A percentile compares a stretch with the other conserved stretches of the same genome.
phyloP scores from a whole-genome alignment of 2,888 invertebrate genomes.

The Herminia tarsipennalis region DNA sequence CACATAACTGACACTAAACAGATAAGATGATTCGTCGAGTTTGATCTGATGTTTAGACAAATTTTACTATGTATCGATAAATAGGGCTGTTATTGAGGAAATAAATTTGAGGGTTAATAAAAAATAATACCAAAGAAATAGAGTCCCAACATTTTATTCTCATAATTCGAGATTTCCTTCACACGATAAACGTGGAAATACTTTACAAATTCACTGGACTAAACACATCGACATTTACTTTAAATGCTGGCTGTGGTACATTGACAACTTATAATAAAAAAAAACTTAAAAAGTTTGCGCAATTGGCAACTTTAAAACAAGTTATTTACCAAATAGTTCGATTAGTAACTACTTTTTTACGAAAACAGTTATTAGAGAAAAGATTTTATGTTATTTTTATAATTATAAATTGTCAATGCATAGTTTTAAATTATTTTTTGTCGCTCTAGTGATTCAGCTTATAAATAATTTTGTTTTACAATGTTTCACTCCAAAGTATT shows the following conservation, averaged over 20 bases:
- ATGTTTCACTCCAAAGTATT: neutral
- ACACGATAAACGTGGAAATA: conserved; percentile 14
- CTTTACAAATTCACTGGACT: conserved; percentile 29
- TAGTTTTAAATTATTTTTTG: neutral
- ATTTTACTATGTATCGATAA: too few relatives aligned
- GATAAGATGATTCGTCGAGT: too few relatives aligned
- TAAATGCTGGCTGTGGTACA: conserved; percentile 27
- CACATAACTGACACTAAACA: too few relatives aligned
- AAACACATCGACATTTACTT: conserved; percentile 30
- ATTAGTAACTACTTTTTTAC: neutral
- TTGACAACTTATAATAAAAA: conserved; percentile 29
- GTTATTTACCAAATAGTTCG: neutral
- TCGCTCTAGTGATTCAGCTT: neutral
- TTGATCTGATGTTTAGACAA: too few relatives aligned
- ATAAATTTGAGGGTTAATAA: too few relatives aligned
- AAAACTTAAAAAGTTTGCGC: conserved; percentile 14
- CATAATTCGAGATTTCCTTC: conserved; percentile 59
- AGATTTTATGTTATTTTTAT: neutral
- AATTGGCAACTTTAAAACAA: neutral
- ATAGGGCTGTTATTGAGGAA: too few relatives aligned
- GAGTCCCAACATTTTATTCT: conserved; percentile 63
- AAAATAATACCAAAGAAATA: conserved; percentile 54
- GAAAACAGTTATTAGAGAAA: neutral
- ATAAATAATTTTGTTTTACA: neutral
- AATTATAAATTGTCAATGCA: conserved; percentile 1